These are phyloP conservation scores for Meiosimyza decipiens DNA, from an alignment of 2,888 invertebrate genomes.

Conservation along the genomic window DNA sequence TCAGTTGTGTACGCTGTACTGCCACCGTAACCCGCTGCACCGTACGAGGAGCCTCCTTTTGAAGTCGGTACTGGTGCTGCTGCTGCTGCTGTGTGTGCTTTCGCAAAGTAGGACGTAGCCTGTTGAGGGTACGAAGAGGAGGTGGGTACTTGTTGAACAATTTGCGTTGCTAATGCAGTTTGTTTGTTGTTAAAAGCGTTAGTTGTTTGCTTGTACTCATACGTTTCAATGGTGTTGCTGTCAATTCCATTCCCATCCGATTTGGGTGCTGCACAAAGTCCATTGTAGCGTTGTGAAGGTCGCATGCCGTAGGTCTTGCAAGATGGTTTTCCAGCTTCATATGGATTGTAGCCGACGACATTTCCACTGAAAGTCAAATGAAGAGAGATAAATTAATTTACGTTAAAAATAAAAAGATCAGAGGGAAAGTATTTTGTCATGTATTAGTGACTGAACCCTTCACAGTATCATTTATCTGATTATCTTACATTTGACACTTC, in stretches of 20 bases:
- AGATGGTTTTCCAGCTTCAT: constrained; percentile 79
- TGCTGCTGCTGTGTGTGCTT: constrained; percentile 41
- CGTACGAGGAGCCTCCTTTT: constrained; percentile 52
- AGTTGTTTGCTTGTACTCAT: constrained; percentile 59
- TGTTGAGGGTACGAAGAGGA: constrained; percentile 62
- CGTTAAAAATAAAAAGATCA: constrained; percentile 11
- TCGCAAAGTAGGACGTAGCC: constrained; percentile 60
- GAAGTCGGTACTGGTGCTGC: constrained; percentile 37
- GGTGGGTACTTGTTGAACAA: constrained; percentile 46
- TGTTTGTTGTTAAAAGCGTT: constrained; percentile 51
- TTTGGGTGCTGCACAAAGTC: constrained; percentile 73
- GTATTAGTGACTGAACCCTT: too few relatives aligned
- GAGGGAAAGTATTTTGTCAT: too few relatives aligned
- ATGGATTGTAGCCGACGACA: constrained; percentile 79
- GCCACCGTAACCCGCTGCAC: constrained; percentile 50
- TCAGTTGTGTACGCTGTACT: constrained; percentile 56
- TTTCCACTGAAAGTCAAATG: constrained; percentile 72
- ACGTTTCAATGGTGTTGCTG: constrained; percentile 63
- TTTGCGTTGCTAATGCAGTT: constrained; percentile 46
- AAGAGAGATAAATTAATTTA: too few relatives aligned
- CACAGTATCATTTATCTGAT: too few relatives aligned
- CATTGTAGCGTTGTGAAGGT: constrained; percentile 78
- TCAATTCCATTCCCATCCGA: constrained; percentile 68
- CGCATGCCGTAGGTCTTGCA: constrained; percentile 78
- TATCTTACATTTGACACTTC: too few relatives aligned